Evolutionary conservation across 2,797 vertebrate species (phyloP).

Genomic region (Aplochiton taeniatus): DNA sequence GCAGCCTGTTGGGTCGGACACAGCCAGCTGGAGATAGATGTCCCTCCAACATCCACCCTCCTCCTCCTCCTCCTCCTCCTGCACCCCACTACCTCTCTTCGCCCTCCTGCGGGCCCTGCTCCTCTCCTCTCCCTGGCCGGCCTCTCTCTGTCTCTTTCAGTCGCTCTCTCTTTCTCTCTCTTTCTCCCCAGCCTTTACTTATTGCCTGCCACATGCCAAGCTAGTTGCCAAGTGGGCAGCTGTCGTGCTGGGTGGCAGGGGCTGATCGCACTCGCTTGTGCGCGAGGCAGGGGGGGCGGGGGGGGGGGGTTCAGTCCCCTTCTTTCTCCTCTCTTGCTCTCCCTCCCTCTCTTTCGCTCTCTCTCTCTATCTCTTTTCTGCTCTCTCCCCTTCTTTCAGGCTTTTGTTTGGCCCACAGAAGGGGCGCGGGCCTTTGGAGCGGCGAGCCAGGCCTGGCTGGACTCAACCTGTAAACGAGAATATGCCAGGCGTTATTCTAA

Average conservation of each 20-base stretch:
- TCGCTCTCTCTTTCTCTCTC: slow-evolving; percentile 20
- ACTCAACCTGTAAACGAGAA: slow-evolving; percentile 36
- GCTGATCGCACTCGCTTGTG: slow-evolving; percentile 14
- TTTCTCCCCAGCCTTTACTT: slow-evolving; percentile 52
- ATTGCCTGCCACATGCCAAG: slow-evolving; percentile 74
- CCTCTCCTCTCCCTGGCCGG: background rate
- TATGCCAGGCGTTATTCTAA: slow-evolving; percentile 43
- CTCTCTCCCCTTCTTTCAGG: slow-evolving; percentile 3
- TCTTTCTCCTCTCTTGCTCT: background rate
- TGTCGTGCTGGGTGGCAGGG: slow-evolving; percentile 79
- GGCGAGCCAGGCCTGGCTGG: background rate
- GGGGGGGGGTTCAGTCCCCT: slow-evolving; percentile 12
- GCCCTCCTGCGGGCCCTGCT: too few species aligned
- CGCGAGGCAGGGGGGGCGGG: slow-evolving; percentile 33
- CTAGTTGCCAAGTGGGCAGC: slow-evolving; percentile 84
- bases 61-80: background rate
- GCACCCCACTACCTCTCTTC: background rate
- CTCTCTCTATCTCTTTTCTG: background rate
- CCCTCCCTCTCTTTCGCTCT: background rate
- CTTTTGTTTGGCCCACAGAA: slow-evolving; percentile 9
- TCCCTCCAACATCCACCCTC: slow-evolving; percentile 58
- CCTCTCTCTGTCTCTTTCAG: slow-evolving; percentile 11
- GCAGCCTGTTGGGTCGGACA: slow-evolving; percentile 83
- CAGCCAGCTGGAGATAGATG: slow-evolving; percentile 82
- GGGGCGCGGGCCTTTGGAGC: background rate